A percentile compares a stretch with the other conserved stretches of the same genome.
Evolutionary conservation across 1,140 invertebrate genomes (phyloP).

Genomic region (Drosophila baimaii): DNA sequence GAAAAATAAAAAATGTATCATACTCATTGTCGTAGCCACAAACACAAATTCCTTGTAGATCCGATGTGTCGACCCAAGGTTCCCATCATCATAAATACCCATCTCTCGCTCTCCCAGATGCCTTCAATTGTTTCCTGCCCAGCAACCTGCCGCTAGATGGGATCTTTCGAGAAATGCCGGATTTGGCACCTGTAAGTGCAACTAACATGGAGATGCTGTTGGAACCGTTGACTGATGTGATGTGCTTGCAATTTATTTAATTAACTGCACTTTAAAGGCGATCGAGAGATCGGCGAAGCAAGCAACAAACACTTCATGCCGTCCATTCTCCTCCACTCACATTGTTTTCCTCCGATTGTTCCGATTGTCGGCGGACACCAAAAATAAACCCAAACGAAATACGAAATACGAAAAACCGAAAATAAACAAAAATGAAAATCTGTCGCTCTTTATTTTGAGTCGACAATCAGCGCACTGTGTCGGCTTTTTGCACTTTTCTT

Average conservation of each 20-base stretch:
- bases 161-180: constrained; percentile 5
- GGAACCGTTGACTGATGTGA: background rate
- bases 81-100: constrained; percentile 19
- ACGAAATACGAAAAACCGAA: constrained; percentile 10
- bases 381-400: constrained; percentile 24
- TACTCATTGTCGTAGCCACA: background rate
- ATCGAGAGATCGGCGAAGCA: constrained; percentile 7
- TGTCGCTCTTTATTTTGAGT: constrained; percentile 36
- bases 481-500: constrained; percentile 19
- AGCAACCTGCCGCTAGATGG: background rate
- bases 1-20: background rate
- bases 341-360: constrained; percentile 12
- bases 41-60: background rate
- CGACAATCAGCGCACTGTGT: constrained; percentile 47
- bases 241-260: constrained; percentile 30
- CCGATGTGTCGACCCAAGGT: background rate
- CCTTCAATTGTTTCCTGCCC: constrained; percentile 29
- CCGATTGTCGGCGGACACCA: constrained; percentile 15
- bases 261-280: constrained; percentile 23
- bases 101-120: constrained; percentile 6
- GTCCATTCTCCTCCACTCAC: constrained; percentile 6
- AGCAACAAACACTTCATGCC: background rate
- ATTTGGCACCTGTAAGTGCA: constrained; percentile 6
- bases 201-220: background rate
- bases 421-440: constrained; percentile 31